Base-by-base conservation (phyloP, 2,888 invertebrate genomes). In the Holacanthella duospinosa region DNA sequence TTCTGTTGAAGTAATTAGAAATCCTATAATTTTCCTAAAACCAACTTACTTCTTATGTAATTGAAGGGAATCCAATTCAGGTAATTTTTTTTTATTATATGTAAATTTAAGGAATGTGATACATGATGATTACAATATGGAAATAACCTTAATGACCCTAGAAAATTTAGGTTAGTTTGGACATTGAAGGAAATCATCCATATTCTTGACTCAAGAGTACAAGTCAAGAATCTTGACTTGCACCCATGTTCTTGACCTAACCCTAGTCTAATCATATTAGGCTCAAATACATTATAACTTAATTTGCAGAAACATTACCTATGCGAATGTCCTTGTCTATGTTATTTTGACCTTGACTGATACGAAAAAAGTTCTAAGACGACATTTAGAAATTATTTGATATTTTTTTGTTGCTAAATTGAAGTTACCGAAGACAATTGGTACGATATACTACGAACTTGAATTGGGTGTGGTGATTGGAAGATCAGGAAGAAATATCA, bases 381-480 rank as follows among this genome's bases (percentile, higher is more conserved):
- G 9, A 36, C 6, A 36, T 12, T 36, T 36, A 36, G 9, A 36
- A 36, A 12, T 36, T 36, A 12, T n/a, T 53, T 53, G n/a, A 19
- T 43, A 43, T 25, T 43, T 9, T 43, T 43, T 26, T 66, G 60
- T 69, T 56, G 66, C n/a, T n/a, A n/a, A n/a, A 70, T 73, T 75
- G 57, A 75, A 86, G 85, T 80, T 86, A 61, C 88, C 88, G 0
- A 78, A 78, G 69, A 83, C 82, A 0, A 85, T 85, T 72, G 77
- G 78, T 73, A 36, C 66, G 76, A 85, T 79, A 36, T 86, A 86
- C 66, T 84, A 88, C 76, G 89, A 89, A 79, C 84, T 88, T 1
- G 88, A 89, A 75, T 77, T 89, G 48, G 89, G 87, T 0, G 82
- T 89, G 2, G 80, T 89, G 1, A 86, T 89, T 67, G 83, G 84